Conservation (phyloP, 1,140 invertebrate species). For the Psix sp. region DNA sequence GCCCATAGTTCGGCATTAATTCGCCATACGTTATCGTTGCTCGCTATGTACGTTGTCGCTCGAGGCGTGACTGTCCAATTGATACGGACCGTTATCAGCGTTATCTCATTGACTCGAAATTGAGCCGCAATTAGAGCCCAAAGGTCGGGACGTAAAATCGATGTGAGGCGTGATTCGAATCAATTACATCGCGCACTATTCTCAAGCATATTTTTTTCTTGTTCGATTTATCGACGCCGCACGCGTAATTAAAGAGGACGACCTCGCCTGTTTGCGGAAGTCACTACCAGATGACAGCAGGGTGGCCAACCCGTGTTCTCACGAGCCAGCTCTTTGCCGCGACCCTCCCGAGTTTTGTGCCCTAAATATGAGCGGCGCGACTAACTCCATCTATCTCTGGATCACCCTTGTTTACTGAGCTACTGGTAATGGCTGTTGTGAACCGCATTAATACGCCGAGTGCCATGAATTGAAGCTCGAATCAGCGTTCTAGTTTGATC, state of each 20-base stretch:
- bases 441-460: constrained; percentile 67
- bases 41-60: constrained; percentile 48
- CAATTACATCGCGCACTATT: no score
- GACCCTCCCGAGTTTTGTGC: no score
- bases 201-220: constrained; percentile 19
- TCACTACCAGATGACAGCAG: constrained; percentile 75
- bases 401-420: constrained; percentile 67
- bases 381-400: constrained; percentile 45
- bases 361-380: no score
- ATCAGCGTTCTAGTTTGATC: constrained; percentile 34
- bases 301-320: constrained; percentile 65
- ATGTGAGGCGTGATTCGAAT: constrained; percentile 3
- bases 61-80: constrained; percentile 47
- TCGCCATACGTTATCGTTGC: constrained; percentile 56
- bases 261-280: constrained; percentile 73
- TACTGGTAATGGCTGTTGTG: constrained; percentile 71
- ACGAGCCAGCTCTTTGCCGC: constrained; percentile 69
- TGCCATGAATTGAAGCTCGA: constrained; percentile 43
- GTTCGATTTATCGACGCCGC: constrained; percentile 26
- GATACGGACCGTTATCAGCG: constrained; percentile 45
- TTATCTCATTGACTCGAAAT: constrained; percentile 36
- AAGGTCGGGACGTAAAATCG: no score
- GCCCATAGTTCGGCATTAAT: constrained; percentile 56
- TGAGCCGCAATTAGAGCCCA: constrained; percentile 30
- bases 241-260: constrained; percentile 42